These are phyloP conservation scores for Brachyhypopomus gauderio DNA, from an alignment of 2,113 vertebrate genomes.

Conservation along the genomic window DNA sequence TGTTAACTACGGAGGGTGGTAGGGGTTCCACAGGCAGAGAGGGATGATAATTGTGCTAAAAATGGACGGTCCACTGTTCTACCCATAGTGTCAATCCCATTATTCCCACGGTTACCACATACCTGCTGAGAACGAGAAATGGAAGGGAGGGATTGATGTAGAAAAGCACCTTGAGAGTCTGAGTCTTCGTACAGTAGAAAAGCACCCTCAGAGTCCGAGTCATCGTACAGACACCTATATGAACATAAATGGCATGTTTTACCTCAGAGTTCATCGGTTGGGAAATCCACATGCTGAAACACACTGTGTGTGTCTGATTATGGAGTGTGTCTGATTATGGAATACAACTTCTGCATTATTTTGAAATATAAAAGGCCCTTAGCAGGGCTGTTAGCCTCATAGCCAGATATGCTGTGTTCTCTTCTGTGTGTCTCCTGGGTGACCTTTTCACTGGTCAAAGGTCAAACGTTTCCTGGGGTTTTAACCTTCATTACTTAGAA, in stretches of 20 bases:
- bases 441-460: conserved; percentile 41
- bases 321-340: neutral
- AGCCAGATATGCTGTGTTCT: too few species aligned
- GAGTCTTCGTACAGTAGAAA: too few species aligned
- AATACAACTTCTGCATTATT: neutral
- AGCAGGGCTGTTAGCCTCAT: neutral
- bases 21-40: conserved; percentile 43
- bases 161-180: too few species aligned
- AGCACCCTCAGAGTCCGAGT: neutral
- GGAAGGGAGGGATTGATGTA: conserved; percentile 27
- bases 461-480: too few species aligned
- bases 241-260: neutral
- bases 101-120: conserved; percentile 26
- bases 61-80: conserved; percentile 50
- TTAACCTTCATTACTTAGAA: too few species aligned
- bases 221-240: neutral
- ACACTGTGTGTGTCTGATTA: neutral
- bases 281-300: neutral
- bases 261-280: neutral
- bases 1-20: conserved; percentile 59
- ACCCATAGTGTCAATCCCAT: conserved; percentile 60
- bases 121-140: conserved; percentile 45
- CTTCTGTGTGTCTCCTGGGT: neutral
- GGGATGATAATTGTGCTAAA: conserved; percentile 64
- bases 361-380: neutral